A percentile compares a stretch with the other conserved stretches of the same genome.
Evolutionary conservation across 2,113 vertebrate species (phyloP).

Genomic region (Regulus satrapa): DNA sequence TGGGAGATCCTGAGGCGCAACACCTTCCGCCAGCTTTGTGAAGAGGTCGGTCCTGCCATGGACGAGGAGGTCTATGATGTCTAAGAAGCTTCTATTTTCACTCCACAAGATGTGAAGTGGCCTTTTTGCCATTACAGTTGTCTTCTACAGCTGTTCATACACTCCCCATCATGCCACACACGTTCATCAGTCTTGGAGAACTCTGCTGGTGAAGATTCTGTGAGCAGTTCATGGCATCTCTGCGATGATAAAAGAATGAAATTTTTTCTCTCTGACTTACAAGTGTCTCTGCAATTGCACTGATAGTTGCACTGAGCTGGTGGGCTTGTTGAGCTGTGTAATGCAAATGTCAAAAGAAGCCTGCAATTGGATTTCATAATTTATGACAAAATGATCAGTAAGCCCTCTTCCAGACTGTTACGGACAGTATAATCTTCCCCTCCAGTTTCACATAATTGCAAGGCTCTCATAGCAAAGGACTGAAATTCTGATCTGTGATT

Average conservation of each 20-base stretch:
- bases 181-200: not conserved
- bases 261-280: not conserved
- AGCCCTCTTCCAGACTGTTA: not conserved
- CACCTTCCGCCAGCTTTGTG: constrained; percentile 63
- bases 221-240: not conserved
- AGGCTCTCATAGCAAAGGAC: not conserved
- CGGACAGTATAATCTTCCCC: not conserved
- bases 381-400: not conserved
- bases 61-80: constrained; percentile 71
- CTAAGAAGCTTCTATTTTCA: not conserved
- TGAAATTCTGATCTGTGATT: not conserved
- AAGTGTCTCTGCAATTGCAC: not conserved
- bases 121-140: not conserved
- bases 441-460: not conserved
- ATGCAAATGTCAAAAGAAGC: not conserved
- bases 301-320: not conserved
- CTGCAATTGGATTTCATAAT: not conserved
- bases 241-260: not conserved
- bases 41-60: constrained; percentile 34
- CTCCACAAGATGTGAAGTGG: not conserved
- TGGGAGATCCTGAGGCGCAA: constrained; percentile 83
- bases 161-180: not conserved
- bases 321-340: not conserved
- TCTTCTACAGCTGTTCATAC: not conserved
- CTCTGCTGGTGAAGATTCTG: not conserved